Evolutionary conservation across 1,140 invertebrate species (phyloP).

Genomic region (Micrasema longulum): DNA sequence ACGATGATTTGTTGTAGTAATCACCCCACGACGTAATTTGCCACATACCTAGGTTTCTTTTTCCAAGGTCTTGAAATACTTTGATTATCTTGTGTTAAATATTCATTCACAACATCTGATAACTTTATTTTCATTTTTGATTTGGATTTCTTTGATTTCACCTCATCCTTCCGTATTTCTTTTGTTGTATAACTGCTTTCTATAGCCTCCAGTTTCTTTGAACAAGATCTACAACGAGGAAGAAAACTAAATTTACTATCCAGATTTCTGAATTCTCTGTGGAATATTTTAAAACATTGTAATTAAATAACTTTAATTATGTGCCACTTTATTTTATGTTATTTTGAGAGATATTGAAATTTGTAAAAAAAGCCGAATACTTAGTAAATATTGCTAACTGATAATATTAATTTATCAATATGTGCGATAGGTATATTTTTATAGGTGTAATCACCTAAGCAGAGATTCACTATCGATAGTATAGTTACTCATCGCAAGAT

Average conservation of each 20-base stretch:
- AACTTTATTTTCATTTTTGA: conserved; percentile 62
- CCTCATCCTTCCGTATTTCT: conserved; percentile 63
- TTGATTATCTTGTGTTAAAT: conserved; percentile 58
- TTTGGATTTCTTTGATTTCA: conserved; percentile 67
- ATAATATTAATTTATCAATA: no score
- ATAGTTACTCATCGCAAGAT: conserved; percentile 67
- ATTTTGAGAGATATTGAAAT: no score
- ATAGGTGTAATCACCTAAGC: conserved; percentile 62
- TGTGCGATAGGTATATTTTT: no score
- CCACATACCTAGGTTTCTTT: conserved; percentile 67
- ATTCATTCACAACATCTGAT: conserved; percentile 61
- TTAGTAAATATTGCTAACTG: no score
- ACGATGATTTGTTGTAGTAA: no score
- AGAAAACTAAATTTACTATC: no score
- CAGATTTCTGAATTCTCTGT: no score
- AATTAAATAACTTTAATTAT: no score
- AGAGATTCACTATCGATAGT: conserved; percentile 67
- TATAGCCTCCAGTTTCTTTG: conserved; percentile 69
- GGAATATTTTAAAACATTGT: no score
- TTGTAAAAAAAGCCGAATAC: no score
- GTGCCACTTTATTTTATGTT: no score
- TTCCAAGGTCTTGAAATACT: conserved; percentile 63
- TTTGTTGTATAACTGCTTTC: conserved; percentile 58
- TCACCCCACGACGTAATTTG: no score
- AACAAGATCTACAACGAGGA: conserved; percentile 67